phyloP scores from a whole-genome alignment of 2,888 invertebrate species.

The Cheilosia vulpina region DNA sequence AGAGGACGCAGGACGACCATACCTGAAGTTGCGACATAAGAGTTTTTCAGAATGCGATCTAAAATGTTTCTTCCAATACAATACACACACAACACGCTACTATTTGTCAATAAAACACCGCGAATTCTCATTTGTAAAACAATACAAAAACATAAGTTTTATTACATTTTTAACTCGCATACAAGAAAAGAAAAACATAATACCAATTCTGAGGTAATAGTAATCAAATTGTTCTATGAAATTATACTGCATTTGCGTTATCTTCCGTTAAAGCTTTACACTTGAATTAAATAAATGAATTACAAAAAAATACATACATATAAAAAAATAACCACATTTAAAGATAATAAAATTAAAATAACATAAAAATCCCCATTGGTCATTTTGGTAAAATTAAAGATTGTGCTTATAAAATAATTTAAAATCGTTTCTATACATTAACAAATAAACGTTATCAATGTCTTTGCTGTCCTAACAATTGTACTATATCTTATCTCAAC shows the following conservation, averaged over 20 bases:
- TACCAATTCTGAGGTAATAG: conserved; percentile 71
- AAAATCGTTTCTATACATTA: conserved; percentile 52
- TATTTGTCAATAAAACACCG: neutral
- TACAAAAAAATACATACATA: neutral
- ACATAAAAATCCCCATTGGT: conserved; percentile 62
- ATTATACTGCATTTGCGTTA: conserved; percentile 46
- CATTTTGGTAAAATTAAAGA: conserved; percentile 61
- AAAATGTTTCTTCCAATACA: too few species aligned
- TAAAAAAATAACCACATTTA: conserved; percentile 12
- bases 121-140: conserved; percentile 10
- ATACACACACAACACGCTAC: neutral
- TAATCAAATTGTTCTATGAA: conserved; percentile 65
- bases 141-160: conserved; percentile 5
- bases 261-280: conserved; percentile 57
- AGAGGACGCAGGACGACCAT: too few species aligned
- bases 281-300: conserved; percentile 38
- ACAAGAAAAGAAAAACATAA: conserved; percentile 21
- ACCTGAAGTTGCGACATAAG: too few species aligned
- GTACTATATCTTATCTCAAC: conserved; percentile 71
- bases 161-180: neutral
- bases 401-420: conserved; percentile 69
- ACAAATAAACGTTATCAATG: conserved; percentile 67
- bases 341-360: conserved; percentile 41
- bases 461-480: conserved; percentile 74
- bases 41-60: too few species aligned